Evolutionary conservation across 2,888 invertebrate species (phyloP), one percentile per base, ranked within the genome.

Genomic region (Cataglyphis albicans): DNA sequence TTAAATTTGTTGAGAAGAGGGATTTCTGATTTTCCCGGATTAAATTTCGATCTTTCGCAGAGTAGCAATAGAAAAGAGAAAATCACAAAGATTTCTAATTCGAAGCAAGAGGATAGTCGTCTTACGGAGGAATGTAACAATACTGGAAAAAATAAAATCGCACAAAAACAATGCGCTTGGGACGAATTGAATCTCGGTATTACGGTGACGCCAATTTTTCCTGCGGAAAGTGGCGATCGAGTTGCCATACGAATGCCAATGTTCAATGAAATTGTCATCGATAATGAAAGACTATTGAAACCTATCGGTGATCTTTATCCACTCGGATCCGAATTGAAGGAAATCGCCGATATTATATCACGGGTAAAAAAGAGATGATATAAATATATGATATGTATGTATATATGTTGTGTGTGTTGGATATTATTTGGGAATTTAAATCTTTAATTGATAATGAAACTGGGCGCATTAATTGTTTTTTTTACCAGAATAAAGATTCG

Each of bases 311-410:
- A 92, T 76, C 90, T 94, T 61, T 94, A 94, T 89, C 90, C 92
- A 12, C 4, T 57, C 18, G 91, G 92, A 0, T 93, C 95, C 0
- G 97, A 97, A 87, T 96, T 96, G 95, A 95, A 95, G 89, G 96
- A 96, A 86, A 95, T 97, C 78, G 97, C 96, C 0, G 96, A 97
- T 70, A 92, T 96, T 5, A 95, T 98, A 86, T 96, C 96, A 87
- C 96, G 95, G 93, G 96, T 97, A 92, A 80, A 29, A 76, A 29
- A 55, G 1, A 2, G 18, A 44, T 4, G 44, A 44, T 4, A 15
- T 44, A 65, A 65, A 32, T 12, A 74, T 29, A 15, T 15, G 18
- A 4, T 44, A 18, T 44, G 18, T 41, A 12, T 44, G 18, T 41
- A 12, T 44, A 44, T 18, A 18, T 44, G 44, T 44, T 44, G 29